Evolutionary conservation across 2,797 vertebrate genomes (phyloP).

Genomic region (Cheirogaleus major): DNA sequence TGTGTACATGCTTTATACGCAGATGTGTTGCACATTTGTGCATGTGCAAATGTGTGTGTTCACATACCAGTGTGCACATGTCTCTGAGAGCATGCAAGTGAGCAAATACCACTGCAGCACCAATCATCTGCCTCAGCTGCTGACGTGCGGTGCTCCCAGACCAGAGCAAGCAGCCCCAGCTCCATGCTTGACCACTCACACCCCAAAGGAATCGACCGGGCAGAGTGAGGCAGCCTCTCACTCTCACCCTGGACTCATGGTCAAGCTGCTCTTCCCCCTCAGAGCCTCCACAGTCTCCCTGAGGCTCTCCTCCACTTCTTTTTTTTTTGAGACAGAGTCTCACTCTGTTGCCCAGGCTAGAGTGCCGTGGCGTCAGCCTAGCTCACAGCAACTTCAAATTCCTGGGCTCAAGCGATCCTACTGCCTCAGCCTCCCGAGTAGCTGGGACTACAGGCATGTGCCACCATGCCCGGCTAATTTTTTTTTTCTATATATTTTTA

Average conservation of each 20-base stretch:
- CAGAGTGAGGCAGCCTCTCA: neutral
- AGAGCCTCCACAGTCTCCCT: neutral
- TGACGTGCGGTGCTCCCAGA: neutral
- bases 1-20: neutral
- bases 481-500: too few species aligned
- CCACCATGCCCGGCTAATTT: too few species aligned
- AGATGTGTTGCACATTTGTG: neutral
- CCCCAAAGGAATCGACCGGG: neutral
- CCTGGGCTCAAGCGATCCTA: too few species aligned
- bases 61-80: neutral
- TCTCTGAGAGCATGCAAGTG: neutral
- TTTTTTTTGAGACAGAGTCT: too few species aligned
- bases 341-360: too few species aligned
- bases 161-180: neutral
- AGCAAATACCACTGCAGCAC: neutral
- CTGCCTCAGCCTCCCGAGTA: too few species aligned
- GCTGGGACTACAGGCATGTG: too few species aligned
- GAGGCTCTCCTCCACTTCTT: neutral
- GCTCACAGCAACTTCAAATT: too few species aligned
- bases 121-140: neutral
- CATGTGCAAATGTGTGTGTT: neutral
- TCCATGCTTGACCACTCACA: neutral
- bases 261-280: neutral
- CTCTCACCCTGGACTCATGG: neutral
- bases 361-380: too few species aligned